Percentiles rank a stretch among this genome's conserved stretches.
Evolutionary conservation across 2,797 vertebrate species (phyloP).

Genomic region (Leucoraja ocellata): DNA sequence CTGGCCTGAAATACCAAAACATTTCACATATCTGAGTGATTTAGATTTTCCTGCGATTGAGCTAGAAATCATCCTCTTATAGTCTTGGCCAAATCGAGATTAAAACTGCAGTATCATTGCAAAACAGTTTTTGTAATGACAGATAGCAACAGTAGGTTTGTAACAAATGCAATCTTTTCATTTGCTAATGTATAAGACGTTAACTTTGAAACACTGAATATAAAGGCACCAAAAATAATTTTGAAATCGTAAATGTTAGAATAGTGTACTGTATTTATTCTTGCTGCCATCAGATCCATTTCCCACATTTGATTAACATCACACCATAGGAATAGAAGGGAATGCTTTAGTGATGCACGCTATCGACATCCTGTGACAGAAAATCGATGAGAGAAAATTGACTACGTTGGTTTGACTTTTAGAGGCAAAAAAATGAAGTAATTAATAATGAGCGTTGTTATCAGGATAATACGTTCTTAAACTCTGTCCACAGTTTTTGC

Average conservation of each 20-base stretch:
- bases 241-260: not conserved
- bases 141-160: not conserved
- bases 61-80: not conserved
- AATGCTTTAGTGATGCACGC: not conserved
- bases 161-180: not conserved
- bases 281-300: not conserved
- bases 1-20: not conserved
- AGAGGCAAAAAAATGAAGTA: not conserved
- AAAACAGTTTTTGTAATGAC: not conserved
- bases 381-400: slow-evolving; percentile 1
- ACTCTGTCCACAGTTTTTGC: not conserved
- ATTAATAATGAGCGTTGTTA: slow-evolving; percentile 4
- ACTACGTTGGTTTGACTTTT: not conserved
- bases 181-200: not conserved
- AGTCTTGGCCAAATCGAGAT: not conserved
- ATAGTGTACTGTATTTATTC: not conserved
- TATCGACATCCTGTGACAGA: not conserved
- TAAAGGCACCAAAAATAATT: not conserved
- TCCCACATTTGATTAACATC: not conserved
- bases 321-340: not conserved
- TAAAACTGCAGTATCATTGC: not conserved
- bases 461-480: not conserved
- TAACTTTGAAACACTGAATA: not conserved
- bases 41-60: not conserved
- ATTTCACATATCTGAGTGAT: not conserved